phyloP scores from a whole-genome alignment of 2,113 vertebrate species.

The Corythornis madagascariensis region DNA sequence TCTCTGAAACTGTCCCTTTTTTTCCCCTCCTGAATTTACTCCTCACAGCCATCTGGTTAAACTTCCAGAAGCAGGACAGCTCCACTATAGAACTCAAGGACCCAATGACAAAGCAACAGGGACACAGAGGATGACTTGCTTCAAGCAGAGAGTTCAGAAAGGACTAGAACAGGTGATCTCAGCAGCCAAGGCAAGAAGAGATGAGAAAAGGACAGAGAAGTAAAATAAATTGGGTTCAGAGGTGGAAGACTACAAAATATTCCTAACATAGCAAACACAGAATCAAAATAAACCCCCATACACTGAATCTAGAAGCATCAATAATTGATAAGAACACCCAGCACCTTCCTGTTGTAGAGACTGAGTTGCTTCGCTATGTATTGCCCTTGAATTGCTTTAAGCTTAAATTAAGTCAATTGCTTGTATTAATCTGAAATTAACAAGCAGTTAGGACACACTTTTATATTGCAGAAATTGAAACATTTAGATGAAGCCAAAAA shows the following conservation, averaged over 20 bases:
- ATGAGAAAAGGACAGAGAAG: neutral
- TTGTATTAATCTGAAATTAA: neutral
- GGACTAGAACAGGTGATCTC: constrained; percentile 1
- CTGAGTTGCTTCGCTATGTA: neutral
- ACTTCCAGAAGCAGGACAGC: neutral
- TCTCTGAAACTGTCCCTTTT: neutral
- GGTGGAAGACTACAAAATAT: neutral
- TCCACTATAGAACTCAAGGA: neutral
- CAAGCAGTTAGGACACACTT: neutral
- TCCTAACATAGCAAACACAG: neutral
- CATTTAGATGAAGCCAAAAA: neutral
- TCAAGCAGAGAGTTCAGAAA: neutral
- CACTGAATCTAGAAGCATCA: neutral
- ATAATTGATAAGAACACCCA: neutral
- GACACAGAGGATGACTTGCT: neutral
- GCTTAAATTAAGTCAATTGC: neutral
- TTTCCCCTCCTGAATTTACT: neutral
- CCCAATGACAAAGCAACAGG: neutral
- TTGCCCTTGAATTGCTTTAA: neutral
- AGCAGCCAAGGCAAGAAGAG: neutral
- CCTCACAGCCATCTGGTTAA: neutral
- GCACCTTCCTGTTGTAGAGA: accelerated
- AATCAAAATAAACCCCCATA: neutral
- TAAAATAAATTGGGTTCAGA: neutral
- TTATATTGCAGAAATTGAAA: neutral